Evolutionary conservation across 2,888 invertebrate genomes (phyloP), one percentile per base, ranked within the genome.

Genomic region (Euzophera pinguis): DNA sequence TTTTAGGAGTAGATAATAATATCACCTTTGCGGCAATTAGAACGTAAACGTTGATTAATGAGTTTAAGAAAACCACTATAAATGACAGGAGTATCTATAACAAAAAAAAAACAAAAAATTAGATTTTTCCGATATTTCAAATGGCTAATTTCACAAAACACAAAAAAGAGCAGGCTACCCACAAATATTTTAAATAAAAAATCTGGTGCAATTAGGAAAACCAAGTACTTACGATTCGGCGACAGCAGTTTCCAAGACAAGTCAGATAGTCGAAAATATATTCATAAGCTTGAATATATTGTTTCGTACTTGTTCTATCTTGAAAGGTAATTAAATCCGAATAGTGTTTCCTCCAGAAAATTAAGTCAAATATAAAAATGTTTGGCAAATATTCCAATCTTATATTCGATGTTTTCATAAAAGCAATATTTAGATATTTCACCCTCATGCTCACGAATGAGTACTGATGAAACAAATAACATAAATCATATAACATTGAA

Each of bases 351-450:
- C 2, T 38, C 48, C 48, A 38, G 6, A 38, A 37, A 7, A 38
- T 17, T n/a, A 13, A 13, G 17, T 37, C 22, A 9, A 48, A 48
- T 9, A 27, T 6, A 13, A 37, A 48, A 0, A 48, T 48, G 3
- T 48, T 35, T 12, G 48, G 48, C 8, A 48, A 9, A 38, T 48
- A 48, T 9, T 38, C 38, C n/a, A 38, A 9, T 12, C 17, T 48
- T 1, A 48, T 37, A 5, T 48, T 38, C 10, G 38, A 48, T n/a
- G 22, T 12, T 37, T 38, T 37, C 48, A 48, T 48, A 12, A 48
- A 9, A 7, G 48, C 37, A 48, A 48, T 27, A 38, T 17, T 48
- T 9, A 48, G 27, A 27, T 48, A 48, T 38, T 17, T 48, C 4
- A 48, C 9, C 27, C 48, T 48, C 48, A 48, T 38, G n/a, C 27